These are phyloP conservation scores for Laterallus jamaicensis DNA, from an alignment of 2,113 vertebrate genomes.

Conservation along the genomic window DNA sequence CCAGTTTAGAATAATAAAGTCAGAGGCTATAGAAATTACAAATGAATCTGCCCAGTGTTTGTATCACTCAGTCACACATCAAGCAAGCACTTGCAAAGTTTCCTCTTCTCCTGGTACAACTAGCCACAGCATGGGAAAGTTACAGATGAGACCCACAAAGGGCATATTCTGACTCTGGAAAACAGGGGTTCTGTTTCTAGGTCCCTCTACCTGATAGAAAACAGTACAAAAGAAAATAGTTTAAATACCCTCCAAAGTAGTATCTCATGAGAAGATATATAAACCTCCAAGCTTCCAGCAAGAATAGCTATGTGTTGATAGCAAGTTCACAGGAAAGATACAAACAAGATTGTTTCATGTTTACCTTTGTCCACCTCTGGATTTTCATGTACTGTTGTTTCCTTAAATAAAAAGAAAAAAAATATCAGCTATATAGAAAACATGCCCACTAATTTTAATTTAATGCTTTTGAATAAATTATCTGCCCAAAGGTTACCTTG, in stretches of 20 bases:
- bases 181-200: background rate
- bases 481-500: background rate
- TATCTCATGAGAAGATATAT: background rate
- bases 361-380: constrained; percentile 82
- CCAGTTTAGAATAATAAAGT: background rate
- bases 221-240: background rate
- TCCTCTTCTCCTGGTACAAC: background rate
- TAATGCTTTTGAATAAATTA: background rate
- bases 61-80: background rate
- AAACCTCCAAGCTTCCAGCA: background rate
- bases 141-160: background rate
- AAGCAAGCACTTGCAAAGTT: background rate
- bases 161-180: background rate
- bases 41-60: background rate
- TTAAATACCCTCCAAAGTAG: background rate
- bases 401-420: constrained; percentile 74
- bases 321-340: background rate
- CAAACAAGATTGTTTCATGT: background rate
- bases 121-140: background rate
- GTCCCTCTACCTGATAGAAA: background rate
- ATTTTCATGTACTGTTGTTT: constrained; percentile 75
- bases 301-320: background rate
- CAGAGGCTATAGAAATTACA: background rate
- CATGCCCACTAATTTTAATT: background rate
- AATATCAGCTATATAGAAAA: background rate